A percentile compares a stretch with the other conserved stretches of the same genome.
Evolutionary conservation across 2,797 vertebrate species (phyloP).

Genomic region (Prionace glauca): DNA sequence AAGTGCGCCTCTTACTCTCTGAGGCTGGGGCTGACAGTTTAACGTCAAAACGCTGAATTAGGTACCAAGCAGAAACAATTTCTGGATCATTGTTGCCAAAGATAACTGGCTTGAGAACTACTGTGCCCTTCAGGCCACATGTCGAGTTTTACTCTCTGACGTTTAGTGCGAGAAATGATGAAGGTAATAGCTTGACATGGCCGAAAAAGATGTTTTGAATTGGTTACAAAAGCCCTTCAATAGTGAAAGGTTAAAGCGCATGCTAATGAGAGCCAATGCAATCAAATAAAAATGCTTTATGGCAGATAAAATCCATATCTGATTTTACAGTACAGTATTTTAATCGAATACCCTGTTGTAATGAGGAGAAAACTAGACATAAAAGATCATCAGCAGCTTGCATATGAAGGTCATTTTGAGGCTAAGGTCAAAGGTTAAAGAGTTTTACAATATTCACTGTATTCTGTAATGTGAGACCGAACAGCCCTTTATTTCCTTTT

Average conservation of each 20-base stretch:
- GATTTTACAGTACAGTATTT: conserved; percentile 2
- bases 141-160: neutral
- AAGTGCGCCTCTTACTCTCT: neutral
- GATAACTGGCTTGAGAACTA: neutral
- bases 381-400: neutral
- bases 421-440: conserved; percentile 25
- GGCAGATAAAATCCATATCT: neutral
- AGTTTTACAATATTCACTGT: neutral
- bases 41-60: neutral
- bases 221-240: neutral
- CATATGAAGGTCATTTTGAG: conserved; percentile 8
- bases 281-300: conserved; percentile 32
- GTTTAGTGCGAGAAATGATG: neutral
- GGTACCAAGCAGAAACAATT: neutral
- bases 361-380: conserved; percentile 23
- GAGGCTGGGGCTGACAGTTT: conserved; percentile 12
- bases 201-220: neutral
- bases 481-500: neutral
- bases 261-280: conserved; percentile 11
- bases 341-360: neutral
- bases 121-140: neutral
- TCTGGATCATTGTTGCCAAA: conserved; percentile 4
- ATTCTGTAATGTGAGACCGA: neutral
- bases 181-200: neutral
- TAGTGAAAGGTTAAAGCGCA: neutral